Evolutionary conservation across 1,140 invertebrate genomes (phyloP), one percentile per base, ranked within the genome.

Genomic region (Trichonephila clavata): DNA sequence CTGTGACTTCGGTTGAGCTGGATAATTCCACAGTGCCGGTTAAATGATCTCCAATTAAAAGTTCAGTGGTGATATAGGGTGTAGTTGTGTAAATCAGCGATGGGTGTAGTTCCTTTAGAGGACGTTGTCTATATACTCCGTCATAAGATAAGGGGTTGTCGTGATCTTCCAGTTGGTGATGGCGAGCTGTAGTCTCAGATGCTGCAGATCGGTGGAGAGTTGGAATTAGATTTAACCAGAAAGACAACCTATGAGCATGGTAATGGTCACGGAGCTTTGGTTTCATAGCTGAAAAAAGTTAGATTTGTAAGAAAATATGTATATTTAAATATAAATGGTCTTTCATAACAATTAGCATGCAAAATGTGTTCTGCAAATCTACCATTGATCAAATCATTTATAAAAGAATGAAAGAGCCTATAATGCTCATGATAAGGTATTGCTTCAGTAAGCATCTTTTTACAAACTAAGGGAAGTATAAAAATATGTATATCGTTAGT

Each of bases 221-320:
- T 2, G 98, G 98, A 94, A 99, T 97, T 50, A 99, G 96, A 95
- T 98, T 98, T 90, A 98, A 95, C 98, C 98, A 99, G 90, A 99
- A 97, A 16, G 98, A 98, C 96, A 98, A 97, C 95, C 98, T 98
- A 95, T 98, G 98, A 77, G 98, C 98, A 3, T 98, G 96, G 95
- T 98, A 99, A 95, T 98, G 98, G 95, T 97, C 97, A 93, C 97
- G 97, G 94, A 98, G 97, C 95, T 97, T 97, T 7, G 97, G 96
- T 94, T 97, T 97, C 65, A 96, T 96, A 65, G 98, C 98, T 98
- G 21, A 60, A 86, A 8, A 24, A 14, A 24, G 2, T 68, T 27
- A 14, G n/a, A 68, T n/a, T 24, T 68, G 4, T 65, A 1, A 63
- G 0, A 63, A 39, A 39, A 39, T 32, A 32, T 32, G 1, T 32